Conservation (phyloP, 2,888 invertebrate genomes). For the Epirrhoe tristata region DNA sequence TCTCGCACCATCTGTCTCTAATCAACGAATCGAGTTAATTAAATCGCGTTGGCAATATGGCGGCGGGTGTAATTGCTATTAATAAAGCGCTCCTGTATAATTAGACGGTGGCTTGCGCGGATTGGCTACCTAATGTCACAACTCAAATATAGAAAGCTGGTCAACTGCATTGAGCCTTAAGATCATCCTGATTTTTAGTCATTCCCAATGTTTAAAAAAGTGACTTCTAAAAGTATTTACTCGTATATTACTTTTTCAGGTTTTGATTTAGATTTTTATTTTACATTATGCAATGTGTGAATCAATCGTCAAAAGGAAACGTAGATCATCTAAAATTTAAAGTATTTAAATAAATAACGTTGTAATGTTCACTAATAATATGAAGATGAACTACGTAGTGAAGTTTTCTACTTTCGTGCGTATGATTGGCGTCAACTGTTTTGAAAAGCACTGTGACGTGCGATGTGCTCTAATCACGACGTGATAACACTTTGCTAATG, state of each 20-base stretch:
- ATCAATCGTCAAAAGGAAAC: no score
- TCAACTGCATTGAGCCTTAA: constrained; percentile 3
- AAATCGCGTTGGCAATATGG: constrained; percentile 84
- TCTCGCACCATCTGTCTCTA: constrained; percentile 82
- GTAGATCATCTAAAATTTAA: no score
- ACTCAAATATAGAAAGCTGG: constrained; percentile 17
- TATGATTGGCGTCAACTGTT: constrained; percentile 9
- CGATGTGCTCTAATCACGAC: constrained; percentile 77
- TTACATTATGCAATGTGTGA: no score
- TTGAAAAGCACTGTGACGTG: constrained; percentile 16
- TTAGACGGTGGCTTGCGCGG: constrained; percentile 75
- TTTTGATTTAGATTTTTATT: no score
- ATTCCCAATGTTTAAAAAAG: no score
- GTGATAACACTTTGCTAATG: constrained; percentile 83
- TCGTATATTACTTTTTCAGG: no score
- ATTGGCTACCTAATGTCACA: constrained; percentile 69
- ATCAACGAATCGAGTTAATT: constrained; percentile 84
- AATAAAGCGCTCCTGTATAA: constrained; percentile 85
- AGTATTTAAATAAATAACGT: no score
- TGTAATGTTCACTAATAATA: no score
- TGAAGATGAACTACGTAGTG: no score
- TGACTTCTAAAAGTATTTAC: no score
- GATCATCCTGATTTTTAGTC: not conserved
- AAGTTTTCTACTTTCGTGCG: not conserved
- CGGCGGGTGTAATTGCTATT: constrained; percentile 84